Evolutionary conservation across 2,797 vertebrate species (phyloP).

Genomic region (Cossypha dichroa): DNA sequence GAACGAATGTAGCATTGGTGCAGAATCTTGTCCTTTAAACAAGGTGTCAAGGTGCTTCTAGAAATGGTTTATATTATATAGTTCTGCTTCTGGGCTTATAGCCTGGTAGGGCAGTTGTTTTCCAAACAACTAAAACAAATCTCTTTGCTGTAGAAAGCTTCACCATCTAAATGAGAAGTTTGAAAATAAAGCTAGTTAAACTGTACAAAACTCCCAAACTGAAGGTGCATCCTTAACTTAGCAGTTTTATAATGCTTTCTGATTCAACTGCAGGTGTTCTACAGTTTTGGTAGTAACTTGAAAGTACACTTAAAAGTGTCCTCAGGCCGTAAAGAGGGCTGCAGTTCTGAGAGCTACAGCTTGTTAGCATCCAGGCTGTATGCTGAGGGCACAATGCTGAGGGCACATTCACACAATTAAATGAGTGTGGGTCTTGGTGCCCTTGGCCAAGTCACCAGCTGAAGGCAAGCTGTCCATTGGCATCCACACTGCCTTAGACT

Average conservation of each 20-base stretch:
- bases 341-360: not conserved
- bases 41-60: not conserved
- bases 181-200: not conserved
- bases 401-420: not conserved
- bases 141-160: not conserved
- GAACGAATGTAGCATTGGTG: not conserved
- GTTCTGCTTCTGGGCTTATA: not conserved
- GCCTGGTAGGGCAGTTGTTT: fast-evolving
- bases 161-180: not conserved
- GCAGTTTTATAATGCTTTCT: not conserved
- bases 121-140: not conserved
- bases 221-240: not conserved
- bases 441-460: not conserved
- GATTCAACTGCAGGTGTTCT: not conserved
- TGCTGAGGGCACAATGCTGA: not conserved
- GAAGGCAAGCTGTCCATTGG: not conserved
- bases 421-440: not conserved
- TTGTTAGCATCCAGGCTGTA: not conserved
- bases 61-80: not conserved
- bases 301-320: not conserved
- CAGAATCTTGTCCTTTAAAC: not conserved
- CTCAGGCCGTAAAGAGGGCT: not conserved
- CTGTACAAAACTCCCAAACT: not conserved
- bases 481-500: not conserved
- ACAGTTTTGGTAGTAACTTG: not conserved